Evolutionary conservation across 2,113 vertebrate genomes (phyloP), one percentile per base, ranked within the genome.

Genomic region (Actenoides lindsayi): DNA sequence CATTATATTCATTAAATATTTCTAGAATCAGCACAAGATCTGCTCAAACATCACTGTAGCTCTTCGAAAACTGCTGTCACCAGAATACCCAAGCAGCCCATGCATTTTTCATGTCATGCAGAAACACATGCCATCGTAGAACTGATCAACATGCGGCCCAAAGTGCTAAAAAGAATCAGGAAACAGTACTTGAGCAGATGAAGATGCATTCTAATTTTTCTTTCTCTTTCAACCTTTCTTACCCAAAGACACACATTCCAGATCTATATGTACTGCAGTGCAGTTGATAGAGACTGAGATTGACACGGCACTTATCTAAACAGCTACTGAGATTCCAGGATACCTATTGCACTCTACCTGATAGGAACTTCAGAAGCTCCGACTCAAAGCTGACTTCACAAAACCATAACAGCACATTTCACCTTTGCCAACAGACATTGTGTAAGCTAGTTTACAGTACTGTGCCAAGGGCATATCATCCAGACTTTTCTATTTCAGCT

Each of bases 301-400:
- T 91, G 90, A 86, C 92, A 76, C 4, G 17, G 60, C 93, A 84
- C 74, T 97, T 94, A 94, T 63, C 84, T 93, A 56, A 92, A 81
- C 2, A 25, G 89, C 88, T 78, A 86, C 16, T 59, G 89, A 94
- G 94, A 95, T 97, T 94, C 74, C 73, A 74, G 73, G 87, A 84
- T 60, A 96, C 77, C 59, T 95, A 90, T 30, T 93, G 54, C 75
- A 90, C 65, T 93, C 87, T 19, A n/a, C 48, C 30, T 92, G 92
- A 96, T 50, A 96, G 96, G 82, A 94, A 87, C 94, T 90, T 96
- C 59, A 69, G 81, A 90, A 97, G 17, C 78, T 74, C 60, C 2
- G 19, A 97, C 83, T 96, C 93, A 95, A 97, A 97, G 96, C 56
- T 37, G 83, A 94, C 96, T 97, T 96, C 88, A 86, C 71, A 82